Evolutionary conservation across 1,140 invertebrate species (phyloP).

Genomic region (Rhyacophila brunnea): DNA sequence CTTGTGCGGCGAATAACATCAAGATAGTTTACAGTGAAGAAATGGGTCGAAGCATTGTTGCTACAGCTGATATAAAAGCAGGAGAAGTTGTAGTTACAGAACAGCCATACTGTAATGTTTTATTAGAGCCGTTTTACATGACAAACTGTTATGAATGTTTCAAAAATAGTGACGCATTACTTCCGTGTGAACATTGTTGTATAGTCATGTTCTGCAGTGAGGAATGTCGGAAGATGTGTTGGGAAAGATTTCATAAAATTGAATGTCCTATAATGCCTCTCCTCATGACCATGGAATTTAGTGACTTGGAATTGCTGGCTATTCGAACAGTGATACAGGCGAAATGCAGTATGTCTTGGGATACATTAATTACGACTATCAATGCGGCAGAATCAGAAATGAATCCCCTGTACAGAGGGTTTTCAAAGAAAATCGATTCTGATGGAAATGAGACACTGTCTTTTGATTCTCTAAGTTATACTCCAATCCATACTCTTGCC

Average conservation of each 20-base stretch:
- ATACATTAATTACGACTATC: too few species aligned
- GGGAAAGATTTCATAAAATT: too few species aligned
- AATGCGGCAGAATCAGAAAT: too few species aligned
- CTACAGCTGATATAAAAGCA: slow-evolving; percentile 62
- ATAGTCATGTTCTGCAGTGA: slow-evolving; percentile 75
- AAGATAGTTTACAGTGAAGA: slow-evolving; percentile 59
- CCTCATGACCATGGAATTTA: slow-evolving; percentile 57
- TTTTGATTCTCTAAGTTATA: slow-evolving; percentile 58
- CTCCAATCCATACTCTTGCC: slow-evolving; percentile 68
- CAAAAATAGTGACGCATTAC: too few species aligned
- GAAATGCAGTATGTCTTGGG: slow-evolving; percentile 49
- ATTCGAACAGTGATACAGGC: too few species aligned
- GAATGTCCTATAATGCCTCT: too few species aligned
- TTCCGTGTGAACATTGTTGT: too few species aligned
- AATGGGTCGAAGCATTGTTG: slow-evolving; percentile 66
- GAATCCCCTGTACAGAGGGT: too few species aligned
- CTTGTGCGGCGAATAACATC: slow-evolving; percentile 60
- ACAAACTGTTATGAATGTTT: slow-evolving; percentile 80
- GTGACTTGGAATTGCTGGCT: slow-evolving; percentile 64
- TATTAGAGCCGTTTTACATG: slow-evolving; percentile 61
- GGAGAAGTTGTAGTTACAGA: slow-evolving; percentile 76
- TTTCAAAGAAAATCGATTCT: too few species aligned
- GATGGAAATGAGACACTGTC: slow-evolving; percentile 50
- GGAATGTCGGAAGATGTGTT: slow-evolving; percentile 62
- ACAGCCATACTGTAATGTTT: too few species aligned